Evolutionary conservation across 2,113 vertebrate genomes (phyloP), one percentile per base, ranked within the genome.

Genomic region (Rhineura floridana): DNA sequence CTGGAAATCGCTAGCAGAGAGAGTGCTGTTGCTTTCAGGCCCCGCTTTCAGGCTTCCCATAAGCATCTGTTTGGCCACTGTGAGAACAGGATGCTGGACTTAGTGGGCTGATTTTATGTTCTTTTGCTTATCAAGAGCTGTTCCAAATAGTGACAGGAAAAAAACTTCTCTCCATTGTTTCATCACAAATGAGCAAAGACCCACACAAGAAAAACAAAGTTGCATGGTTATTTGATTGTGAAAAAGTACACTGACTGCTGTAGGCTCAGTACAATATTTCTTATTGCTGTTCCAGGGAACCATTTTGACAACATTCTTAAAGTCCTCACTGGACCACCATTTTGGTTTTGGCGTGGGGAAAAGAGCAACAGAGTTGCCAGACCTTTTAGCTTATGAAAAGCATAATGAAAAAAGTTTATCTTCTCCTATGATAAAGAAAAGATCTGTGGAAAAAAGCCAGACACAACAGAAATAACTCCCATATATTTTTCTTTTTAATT

Each of bases 401-500:
- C 19, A 88, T 91, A 89, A 33, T 19, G 87, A 8, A 42, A 59
- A 86, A 81, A 75, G 33, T 0, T 63, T 87, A 59, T 81, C 28
- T 42, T 89, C 85, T 59, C 91, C 91, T 76, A 88, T 73, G 15
- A 90, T 85, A 50, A 75, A 25, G 90, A 84, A 21, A 91, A 83
- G 84, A 76, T 79, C 36, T 81, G 39, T 70, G 86, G 82, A 90
- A 93, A 92, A 86, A 0, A 92, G 39, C 52, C 69, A 92, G 89
- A 77, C 86, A 91, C 89, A 89, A 93, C 88, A 78, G 92, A 95
- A 93, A 95, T 92, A 90, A 92, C 55, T 93, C 83, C 73, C 91
- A 90, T 90, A 87, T 95, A 95, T 96, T 94, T 95, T 96, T 95
- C 90, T 95, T 96, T 96, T 94, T 94, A 96, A 96, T 96, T 93